A percentile compares a stretch with the other conserved stretches of the same genome.
These are phyloP conservation scores for Synchiropus splendidus DNA, from an alignment of 2,113 vertebrate species.

Conservation along the genomic window DNA sequence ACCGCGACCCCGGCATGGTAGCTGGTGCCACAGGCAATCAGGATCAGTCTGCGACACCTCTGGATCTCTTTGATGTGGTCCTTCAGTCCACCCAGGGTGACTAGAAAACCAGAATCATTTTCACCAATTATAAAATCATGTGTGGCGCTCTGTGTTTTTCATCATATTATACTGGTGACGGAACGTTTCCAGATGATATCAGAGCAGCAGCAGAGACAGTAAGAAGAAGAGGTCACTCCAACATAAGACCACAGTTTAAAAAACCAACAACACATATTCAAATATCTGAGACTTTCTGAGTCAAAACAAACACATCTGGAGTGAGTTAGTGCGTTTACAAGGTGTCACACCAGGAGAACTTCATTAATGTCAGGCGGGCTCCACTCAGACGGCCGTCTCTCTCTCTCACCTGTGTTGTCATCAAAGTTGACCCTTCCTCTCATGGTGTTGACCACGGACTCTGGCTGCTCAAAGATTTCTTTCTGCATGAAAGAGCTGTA, in stretches of 20 bases:
- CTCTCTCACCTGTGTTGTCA: conserved; percentile 81
- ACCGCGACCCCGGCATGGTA: conserved; percentile 94
- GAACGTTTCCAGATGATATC: too few relatives aligned
- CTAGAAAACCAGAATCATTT: conserved; percentile 51
- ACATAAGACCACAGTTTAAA: too few relatives aligned
- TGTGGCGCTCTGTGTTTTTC: too few relatives aligned
- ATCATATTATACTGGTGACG: too few relatives aligned
- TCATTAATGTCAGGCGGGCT: not conserved
- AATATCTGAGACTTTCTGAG: too few relatives aligned
- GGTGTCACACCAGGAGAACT: not conserved
- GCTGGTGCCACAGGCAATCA: conserved; percentile 95
- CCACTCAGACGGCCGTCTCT: not conserved
- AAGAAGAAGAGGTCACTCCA: too few relatives aligned
- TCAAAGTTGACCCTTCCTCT: conserved; percentile 97
- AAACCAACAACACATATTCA: too few relatives aligned
- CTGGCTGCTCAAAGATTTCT: conserved; percentile 97
- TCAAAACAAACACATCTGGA: not conserved
- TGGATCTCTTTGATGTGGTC: conserved; percentile 99
- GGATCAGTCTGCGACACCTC: conserved; percentile 87
- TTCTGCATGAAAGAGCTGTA: conserved; percentile 99
- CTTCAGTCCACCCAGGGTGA: conserved; percentile 89
- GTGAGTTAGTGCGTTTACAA: not conserved
- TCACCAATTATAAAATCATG: too few relatives aligned
- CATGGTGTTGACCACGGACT: conserved; percentile 98
- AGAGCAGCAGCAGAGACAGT: too few relatives aligned